Evolutionary conservation across 1,140 invertebrate genomes (phyloP), one percentile per base, ranked within the genome.

Genomic region (Drosophila simulans): DNA sequence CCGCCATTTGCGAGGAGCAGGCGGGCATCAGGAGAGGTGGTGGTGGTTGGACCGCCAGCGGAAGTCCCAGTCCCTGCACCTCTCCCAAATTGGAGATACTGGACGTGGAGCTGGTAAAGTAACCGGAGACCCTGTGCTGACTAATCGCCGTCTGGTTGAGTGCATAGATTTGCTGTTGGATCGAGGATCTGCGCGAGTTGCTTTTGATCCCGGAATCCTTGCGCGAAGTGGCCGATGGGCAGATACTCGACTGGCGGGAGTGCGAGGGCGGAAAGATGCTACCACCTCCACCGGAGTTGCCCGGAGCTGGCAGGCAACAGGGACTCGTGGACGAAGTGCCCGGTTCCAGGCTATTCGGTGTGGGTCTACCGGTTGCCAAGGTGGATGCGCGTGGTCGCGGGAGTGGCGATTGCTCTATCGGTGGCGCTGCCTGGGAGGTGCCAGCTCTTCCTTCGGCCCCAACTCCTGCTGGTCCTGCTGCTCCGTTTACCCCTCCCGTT

Each of bases 151-250:
- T 94, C 89, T 97, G 96, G 45, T 91, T 92, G 4, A 92, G 57
- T 0, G 83, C 80, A 66, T 84, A 91, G 91, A 97, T 96, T 94
- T 97, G 96, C 75, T 96, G 95, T 79, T 97, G 96, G 86, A 97
- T 97, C 85, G 96, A 97, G 73, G 96, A 97, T 60, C 96, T 93
- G 1, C 96, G 93, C 75, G 96, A 97, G 46, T 96, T 97, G 88
- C 97, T 97, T 66, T 95, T 94, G 62, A 97, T 97, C 4, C 97
- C 97, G 0, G 96, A 97, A 92, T 97, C 97, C 93, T 97, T 97
- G 60, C 97, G 94, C 75, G 96, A 97, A 78, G 96, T 96, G 42
- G 96, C 94, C 8, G 96, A 96, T 1, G 95, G 94, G 71, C 95
- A 95, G 49, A 96, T 93, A 92, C 95, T 96, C 56, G 86, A 91